A percentile compares a stretch with the other conserved stretches of the same genome.
Conservation (phyloP, 2,113 vertebrate species). For the human region DNA sequence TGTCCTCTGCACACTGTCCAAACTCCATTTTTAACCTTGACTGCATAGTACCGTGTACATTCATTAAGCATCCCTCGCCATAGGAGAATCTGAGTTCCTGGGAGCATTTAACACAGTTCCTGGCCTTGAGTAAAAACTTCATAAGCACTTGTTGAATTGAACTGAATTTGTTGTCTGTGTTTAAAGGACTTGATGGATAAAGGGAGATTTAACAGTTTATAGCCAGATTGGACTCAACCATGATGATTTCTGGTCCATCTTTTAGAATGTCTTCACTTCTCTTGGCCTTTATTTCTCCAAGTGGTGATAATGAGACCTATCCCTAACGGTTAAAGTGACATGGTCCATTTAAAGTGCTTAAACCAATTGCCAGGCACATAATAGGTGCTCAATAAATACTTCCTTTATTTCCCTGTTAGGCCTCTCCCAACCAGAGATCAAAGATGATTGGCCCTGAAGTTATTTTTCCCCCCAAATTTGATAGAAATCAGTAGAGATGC, state of each 20-base stretch:
- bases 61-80: neutral
- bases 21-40: neutral
- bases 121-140: neutral
- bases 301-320: neutral
- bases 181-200: neutral
- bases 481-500: neutral
- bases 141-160: neutral
- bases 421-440: neutral
- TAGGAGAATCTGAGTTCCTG: neutral
- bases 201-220: neutral
- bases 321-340: neutral
- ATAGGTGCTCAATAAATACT: neutral
- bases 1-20: neutral
- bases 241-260: neutral
- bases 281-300: neutral
- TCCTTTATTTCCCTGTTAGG: neutral
- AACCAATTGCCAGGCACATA: neutral
- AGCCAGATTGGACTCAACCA: neutral
- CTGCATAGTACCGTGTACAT: fast-evolving
- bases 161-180: neutral
- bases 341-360: neutral
- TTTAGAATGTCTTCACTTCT: neutral
- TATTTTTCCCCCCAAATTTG: neutral
- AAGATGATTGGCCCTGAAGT: neutral
- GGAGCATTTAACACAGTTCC: neutral